Evolutionary conservation across 2,797 vertebrate genomes (phyloP), one percentile per base, ranked within the genome.

Genomic region (Microcaecilia unicolor): DNA sequence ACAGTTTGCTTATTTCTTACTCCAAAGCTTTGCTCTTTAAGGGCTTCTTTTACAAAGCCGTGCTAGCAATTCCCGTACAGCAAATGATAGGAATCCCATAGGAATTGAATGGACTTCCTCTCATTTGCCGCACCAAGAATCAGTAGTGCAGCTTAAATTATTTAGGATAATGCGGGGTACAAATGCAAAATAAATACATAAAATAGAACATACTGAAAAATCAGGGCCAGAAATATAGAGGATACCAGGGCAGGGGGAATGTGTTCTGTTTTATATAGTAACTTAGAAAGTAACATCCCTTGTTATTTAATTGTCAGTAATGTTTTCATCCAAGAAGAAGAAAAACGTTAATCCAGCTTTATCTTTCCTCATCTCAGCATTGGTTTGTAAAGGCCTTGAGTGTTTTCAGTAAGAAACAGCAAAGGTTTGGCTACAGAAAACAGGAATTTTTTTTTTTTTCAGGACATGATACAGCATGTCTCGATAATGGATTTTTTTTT

Each of bases 381-480:
- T 64, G 48, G 28, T 63, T 70, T 69, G 44, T 74, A 74, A 64
- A 62, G 59, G 51, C 51, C 58, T 72, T 70, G 65, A 81, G 76
- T 80, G 76, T 81, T 83, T 85, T 75, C 76, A 75, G 61, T 55
- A 72, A 64, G 46, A 74, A 61, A 64, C 46, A 76, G 56, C 46
- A 61, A 64, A 60, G 67, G 80, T 74, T 83, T 87, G 81, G 77
- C 84, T 70, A 38, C 47, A 83, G 78, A 86, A 85, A 86, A 83
- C 70, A 83, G 70, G 64, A 67, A 55, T 77, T 74, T 70, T 61
- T 48, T 51, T 61, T 53, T 44, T 61, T 61, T 53, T 44, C 22
- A 47, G 41, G 67, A 84, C 84, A 82, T 81, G 84, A 88, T 75
- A 76, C 72, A 76, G 76, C 81, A 80, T 72, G 83, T 79, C 74